Percentiles rank a stretch among this genome's conserved stretches.
phyloP scores from a whole-genome alignment of 2,797 vertebrate genomes.

The Microctenopoma lineatum region DNA sequence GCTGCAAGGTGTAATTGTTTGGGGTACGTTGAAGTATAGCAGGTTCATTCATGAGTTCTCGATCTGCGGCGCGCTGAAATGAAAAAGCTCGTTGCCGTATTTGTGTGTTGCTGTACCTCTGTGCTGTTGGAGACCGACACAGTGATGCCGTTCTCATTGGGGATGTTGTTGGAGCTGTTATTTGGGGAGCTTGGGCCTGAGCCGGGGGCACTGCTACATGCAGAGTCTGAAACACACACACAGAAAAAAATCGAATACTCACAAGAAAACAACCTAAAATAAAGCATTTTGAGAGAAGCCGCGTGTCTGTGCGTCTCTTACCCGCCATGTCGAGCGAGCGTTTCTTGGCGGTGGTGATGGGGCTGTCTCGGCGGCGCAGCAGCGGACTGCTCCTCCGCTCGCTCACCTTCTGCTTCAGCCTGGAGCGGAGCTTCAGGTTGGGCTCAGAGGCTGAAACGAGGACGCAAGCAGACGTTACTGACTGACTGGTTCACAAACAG shows the following conservation, averaged over 20 bases:
- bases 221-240: slow-evolving; percentile 85
- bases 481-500: too few relatives aligned
- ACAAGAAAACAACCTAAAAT: neutral
- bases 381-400: slow-evolving; percentile 95
- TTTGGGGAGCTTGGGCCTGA: slow-evolving; percentile 97
- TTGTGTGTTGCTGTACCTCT: slow-evolving; percentile 81
- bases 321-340: slow-evolving; percentile 93
- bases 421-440: slow-evolving; percentile 94
- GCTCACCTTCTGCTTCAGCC: slow-evolving; percentile 97
- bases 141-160: slow-evolving; percentile 89
- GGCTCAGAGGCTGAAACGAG: slow-evolving; percentile 90
- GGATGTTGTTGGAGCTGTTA: slow-evolving; percentile 95
- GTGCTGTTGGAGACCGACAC: slow-evolving; percentile 84
- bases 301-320: slow-evolving; percentile 33
- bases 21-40: too few relatives aligned
- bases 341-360: slow-evolving; percentile 91
- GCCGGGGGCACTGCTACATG: slow-evolving; percentile 94
- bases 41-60: neutral
- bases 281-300: neutral
- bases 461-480: neutral
- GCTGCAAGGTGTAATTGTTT: too few relatives aligned
- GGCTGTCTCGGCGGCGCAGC: slow-evolving; percentile 90
- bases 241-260: slow-evolving; percentile 20
- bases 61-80: neutral
- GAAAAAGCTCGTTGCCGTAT: neutral